These are phyloP conservation scores for Araneus ventricosus DNA, from an alignment of 1,140 invertebrate species.

Conservation along the genomic window DNA sequence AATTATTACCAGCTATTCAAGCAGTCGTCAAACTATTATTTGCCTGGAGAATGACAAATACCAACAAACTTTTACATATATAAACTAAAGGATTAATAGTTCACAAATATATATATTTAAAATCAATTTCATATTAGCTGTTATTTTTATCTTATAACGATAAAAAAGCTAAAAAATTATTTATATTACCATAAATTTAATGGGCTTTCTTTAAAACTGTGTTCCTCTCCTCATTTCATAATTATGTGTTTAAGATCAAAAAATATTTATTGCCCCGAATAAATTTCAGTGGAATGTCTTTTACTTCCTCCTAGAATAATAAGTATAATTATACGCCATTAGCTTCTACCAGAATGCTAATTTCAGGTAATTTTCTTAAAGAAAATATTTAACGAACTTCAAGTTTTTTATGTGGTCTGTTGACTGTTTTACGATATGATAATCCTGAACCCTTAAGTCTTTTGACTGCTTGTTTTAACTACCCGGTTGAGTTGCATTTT, in stretches of 20 bases:
- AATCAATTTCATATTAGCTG: too few relatives aligned
- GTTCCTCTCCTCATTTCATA: neutral
- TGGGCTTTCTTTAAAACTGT: neutral
- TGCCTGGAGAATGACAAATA: too few relatives aligned
- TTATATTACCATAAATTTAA: neutral
- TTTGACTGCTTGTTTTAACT: neutral
- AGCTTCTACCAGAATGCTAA: neutral
- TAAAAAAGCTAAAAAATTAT: neutral
- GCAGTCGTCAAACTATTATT: too few relatives aligned
- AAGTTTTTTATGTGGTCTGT: neutral
- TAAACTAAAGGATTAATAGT: too few relatives aligned
- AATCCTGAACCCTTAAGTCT: neutral
- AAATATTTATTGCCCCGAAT: neutral
- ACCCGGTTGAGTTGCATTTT: neutral
- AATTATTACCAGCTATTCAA: too few relatives aligned
- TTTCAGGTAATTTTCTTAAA: constrained; percentile 16
- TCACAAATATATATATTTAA: too few relatives aligned
- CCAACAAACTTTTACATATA: too few relatives aligned
- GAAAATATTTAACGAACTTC: neutral
- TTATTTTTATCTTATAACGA: too few relatives aligned
- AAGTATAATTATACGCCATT: constrained; percentile 19
- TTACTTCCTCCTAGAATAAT: neutral
- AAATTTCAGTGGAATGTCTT: neutral
- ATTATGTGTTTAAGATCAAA: neutral
- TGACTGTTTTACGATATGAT: neutral